Evolutionary conservation across 2,113 vertebrate species (phyloP), one percentile per base, ranked within the genome.

Genomic region (Eulemur rufifrons): DNA sequence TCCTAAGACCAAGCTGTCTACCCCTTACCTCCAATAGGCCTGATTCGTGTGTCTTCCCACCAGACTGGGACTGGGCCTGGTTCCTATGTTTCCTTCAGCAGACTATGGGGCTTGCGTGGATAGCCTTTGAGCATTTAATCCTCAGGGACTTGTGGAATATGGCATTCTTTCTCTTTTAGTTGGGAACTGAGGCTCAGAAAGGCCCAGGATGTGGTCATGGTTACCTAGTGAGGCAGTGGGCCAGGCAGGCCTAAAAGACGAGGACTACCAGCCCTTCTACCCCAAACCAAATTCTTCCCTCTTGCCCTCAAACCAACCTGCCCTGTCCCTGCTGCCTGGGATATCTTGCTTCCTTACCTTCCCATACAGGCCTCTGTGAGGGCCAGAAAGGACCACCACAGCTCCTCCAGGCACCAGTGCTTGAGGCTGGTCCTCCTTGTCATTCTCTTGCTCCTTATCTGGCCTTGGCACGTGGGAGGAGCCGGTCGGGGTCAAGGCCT

Each of bases 321-420:
- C 21, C 23, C 50, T 64, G n/a, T 77, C 21, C 23, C 50, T 64
- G 32, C n/a, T 83, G 47, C 12, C 68, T 50, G 32, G 76, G 15
- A 89, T 45, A 68, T 47, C 7, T 52, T 95, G 78, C 61, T 18
- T 87, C 63, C 92, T 96, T 96, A 99, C 99, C 99, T 99, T 99
- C 54, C 99, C 99, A 32, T 99, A 99, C 4, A 99, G 97, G 0
- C 99, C 99, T 96, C 98, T 99, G 93, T 99, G 99, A n/a, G 99
- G 98, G 34, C 99, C 99, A 2, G 98, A 98, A 82, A 98, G 88
- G 78, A 99, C 97, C 95, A 98, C 77, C 71, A 99, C 99, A 23
- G 96, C 98, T 39, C 98, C 98, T 14, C 99, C 99, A 6, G 98
- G 97, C 13, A 98, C 98, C 97, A 99, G 98, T 23, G 99, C 99